phyloP scores from a whole-genome alignment of 2,797 vertebrate genomes.

The Scolopax bukidnonensis region DNA sequence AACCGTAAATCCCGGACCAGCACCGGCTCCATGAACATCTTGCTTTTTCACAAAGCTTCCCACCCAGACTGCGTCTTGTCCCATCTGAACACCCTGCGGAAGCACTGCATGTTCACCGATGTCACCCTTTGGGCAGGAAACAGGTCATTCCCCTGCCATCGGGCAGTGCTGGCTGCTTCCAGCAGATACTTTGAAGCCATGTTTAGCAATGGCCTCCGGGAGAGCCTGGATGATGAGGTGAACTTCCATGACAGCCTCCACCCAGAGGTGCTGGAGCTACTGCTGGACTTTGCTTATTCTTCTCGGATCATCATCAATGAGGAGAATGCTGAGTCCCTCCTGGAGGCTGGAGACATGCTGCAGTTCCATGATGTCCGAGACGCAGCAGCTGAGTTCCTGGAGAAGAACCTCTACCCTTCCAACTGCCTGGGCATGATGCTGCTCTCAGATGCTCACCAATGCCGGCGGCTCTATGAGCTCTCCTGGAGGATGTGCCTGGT shows the following conservation, averaged over 20 bases:
- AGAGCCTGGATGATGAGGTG: constrained; percentile 89
- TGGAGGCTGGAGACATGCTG: constrained; percentile 94
- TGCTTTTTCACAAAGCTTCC: constrained; percentile 93
- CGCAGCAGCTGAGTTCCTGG: constrained; percentile 91
- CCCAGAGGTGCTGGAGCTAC: constrained; percentile 92
- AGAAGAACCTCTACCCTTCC: constrained; percentile 90
- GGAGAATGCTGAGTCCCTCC: constrained; percentile 92
- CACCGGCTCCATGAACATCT: constrained; percentile 92
- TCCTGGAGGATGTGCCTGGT: constrained; percentile 94
- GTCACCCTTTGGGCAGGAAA: constrained; percentile 93
- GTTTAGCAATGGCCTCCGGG: constrained; percentile 93
- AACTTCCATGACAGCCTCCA: constrained; percentile 94
- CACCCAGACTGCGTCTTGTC: constrained; percentile 92
- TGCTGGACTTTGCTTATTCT: constrained; percentile 94
- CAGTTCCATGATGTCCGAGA: constrained; percentile 94
- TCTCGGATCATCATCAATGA: constrained; percentile 92
- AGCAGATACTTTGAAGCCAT: constrained; percentile 96
- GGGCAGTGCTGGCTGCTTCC: constrained; percentile 92
- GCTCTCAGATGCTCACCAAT: constrained; percentile 94
- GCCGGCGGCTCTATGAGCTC: constrained; percentile 89
- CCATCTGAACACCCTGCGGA: constrained; percentile 90
- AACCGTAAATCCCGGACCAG: constrained; percentile 94
- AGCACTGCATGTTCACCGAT: constrained; percentile 93
- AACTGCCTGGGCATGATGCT: constrained; percentile 96
- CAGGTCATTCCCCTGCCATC: constrained; percentile 91